A percentile compares a stretch with the other conserved stretches of the same genome.
Evolutionary conservation across 2,888 invertebrate genomes (phyloP).

Genomic region (Hirtodrosophila cameraria): DNA sequence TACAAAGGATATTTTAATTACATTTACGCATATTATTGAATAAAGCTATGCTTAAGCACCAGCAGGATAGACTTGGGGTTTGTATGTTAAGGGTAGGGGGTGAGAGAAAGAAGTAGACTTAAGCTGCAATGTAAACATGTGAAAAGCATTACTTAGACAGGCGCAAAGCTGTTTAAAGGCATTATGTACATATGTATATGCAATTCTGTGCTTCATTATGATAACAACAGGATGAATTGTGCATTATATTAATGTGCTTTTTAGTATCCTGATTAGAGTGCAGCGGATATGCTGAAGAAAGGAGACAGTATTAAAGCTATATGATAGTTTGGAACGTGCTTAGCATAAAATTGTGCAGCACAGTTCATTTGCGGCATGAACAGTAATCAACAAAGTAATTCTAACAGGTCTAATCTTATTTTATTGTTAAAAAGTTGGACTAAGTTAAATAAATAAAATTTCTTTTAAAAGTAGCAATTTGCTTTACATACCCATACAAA

Average conservation of each 20-base stretch:
- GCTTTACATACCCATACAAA: too few relatives aligned
- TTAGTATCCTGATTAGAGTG: constrained; percentile 17
- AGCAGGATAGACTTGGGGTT: neutral
- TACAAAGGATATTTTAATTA: constrained; percentile 74
- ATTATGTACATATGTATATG: constrained; percentile 45
- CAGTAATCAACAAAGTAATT: too few relatives aligned
- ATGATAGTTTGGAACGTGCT: too few relatives aligned
- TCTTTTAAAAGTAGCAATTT: too few relatives aligned
- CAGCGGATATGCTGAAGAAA: neutral
- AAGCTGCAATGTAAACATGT: constrained; percentile 71
- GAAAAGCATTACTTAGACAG: constrained; percentile 64
- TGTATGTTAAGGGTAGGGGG: constrained; percentile 3
- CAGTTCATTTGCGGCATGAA: too few relatives aligned
- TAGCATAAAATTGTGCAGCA: too few relatives aligned
- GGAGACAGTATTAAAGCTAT: too few relatives aligned
- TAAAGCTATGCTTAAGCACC: constrained; percentile 43
- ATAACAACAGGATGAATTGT: constrained; percentile 33
- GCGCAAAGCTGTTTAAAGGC: constrained; percentile 47
- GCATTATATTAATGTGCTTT: constrained; percentile 49
- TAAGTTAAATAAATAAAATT: too few relatives aligned
- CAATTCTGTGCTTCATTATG: constrained; percentile 35
- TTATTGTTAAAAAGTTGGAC: too few relatives aligned
- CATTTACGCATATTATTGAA: constrained; percentile 79
- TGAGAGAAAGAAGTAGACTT: constrained; percentile 43
- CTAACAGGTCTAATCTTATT: too few relatives aligned